Evolutionary conservation across 2,797 vertebrate genomes (phyloP), one percentile per base, ranked within the genome.

Genomic region (Kryptolebias ocellatus): DNA sequence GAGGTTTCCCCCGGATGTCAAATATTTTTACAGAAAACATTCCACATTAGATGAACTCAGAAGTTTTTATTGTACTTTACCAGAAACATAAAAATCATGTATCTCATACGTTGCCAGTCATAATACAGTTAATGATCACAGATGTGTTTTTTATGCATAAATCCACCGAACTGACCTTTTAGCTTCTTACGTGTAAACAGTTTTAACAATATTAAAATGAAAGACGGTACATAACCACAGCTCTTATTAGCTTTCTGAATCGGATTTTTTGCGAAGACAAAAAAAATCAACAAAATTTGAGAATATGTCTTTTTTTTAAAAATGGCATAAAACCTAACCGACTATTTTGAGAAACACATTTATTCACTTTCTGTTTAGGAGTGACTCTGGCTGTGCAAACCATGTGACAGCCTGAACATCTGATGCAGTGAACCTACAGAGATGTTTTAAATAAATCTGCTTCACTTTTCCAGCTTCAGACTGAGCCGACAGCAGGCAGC

Each of bases 141-240:
- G 52, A 24, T 24, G 53, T 51, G 15, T n/a, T 51, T 56, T 60
- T 12, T 59, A 17, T 69, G 53, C 54, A 77, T n/a, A 8, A 66
- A 45, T 71, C 53, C 57, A 28, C 72, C 54, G 18, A 78, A 78
- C 42, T 73, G 67, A 73, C 69, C 39, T 15, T 62, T 77, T 8
- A 74, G 74, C 45, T 65, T 55, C 53, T 28, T 37, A 76, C 54
- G 50, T 85, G 86, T 86, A 86, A 91, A 90, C 85, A 74, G 64
- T 64, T 44, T 68, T 39, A 64, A 28, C 37, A 67, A 61, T 60
- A 1, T 58, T 44, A 76, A 3, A 34, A 27, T 42, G 66, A 34
- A 50, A n/a, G 20, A 67, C 1, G 24, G 51, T 55, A 67, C 67
- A 29, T 9, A 2, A 0, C 52, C 34, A 64, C 46, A 62, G 24